Evolutionary conservation across 2,888 invertebrate species (phyloP).

Genomic region (Doris montereyensis): DNA sequence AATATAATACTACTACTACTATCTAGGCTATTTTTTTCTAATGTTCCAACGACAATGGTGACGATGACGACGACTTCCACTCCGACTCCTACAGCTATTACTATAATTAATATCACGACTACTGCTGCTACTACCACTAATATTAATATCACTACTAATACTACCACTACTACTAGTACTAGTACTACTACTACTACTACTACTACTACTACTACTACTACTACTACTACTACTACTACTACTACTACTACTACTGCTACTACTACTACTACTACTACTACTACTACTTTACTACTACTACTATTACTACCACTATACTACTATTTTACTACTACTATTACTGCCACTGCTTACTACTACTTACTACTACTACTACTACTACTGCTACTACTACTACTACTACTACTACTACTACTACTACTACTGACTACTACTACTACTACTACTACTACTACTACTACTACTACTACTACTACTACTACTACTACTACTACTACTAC

Average conservation of each 20-base stretch:
- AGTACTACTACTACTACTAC: constrained; percentile 8
- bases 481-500: constrained; percentile 11
- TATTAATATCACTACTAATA: constrained; percentile 43
- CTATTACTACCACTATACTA: constrained; percentile 9
- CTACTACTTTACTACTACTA: neutral
- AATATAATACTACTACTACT: constrained; percentile 1
- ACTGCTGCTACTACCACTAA: constrained; percentile 33
- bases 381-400: constrained; percentile 13
- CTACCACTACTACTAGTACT: constrained; percentile 36
- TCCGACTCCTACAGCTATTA: constrained; percentile 4
- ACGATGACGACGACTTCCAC: neutral
- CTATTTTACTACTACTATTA: constrained; percentile 11
- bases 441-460: constrained; percentile 1
- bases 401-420: neutral
- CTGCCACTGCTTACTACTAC: constrained; percentile 30
- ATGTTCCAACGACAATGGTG: neutral
- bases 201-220: constrained; percentile 1
- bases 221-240: constrained; percentile 12
- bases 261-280: constrained; percentile 20
- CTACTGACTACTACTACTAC: constrained; percentile 18
- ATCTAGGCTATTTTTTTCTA: neutral
- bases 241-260: constrained; percentile 17
- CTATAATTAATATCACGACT: constrained; percentile 12
- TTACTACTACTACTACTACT: constrained; percentile 21
- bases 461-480: constrained; percentile 4